phyloP scores from a whole-genome alignment of 1,140 invertebrate genomes.

The Hylaeus volcanicus region DNA sequence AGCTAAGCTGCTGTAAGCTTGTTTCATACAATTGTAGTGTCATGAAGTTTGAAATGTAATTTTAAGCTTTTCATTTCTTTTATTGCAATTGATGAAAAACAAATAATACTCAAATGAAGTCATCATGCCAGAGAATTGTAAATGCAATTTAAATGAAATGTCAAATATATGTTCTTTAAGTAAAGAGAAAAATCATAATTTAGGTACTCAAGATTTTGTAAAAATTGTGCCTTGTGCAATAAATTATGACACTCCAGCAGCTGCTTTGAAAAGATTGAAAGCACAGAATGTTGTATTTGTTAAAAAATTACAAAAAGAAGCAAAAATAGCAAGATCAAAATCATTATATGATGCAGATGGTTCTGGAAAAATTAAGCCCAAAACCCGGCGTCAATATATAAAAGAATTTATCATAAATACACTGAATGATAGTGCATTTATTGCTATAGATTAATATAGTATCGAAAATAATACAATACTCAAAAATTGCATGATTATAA shows the following conservation, averaged over 20 bases:
- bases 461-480: neutral
- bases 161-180: neutral
- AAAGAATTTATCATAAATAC: slow-evolving; percentile 47
- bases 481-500: neutral
- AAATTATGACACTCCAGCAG: neutral
- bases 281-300: slow-evolving; percentile 5
- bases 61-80: slow-evolving; percentile 5
- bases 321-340: slow-evolving; percentile 24
- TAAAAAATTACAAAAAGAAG: slow-evolving; percentile 22
- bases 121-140: neutral
- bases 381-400: slow-evolving; percentile 43
- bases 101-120: neutral
- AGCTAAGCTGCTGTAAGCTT: neutral
- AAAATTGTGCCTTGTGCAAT: slow-evolving; percentile 10
- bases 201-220: slow-evolving; percentile 11
- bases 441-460: slow-evolving; percentile 23
- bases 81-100: neutral
- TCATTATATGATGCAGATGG: slow-evolving; percentile 20
- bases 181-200: slow-evolving; percentile 14
- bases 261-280: neutral
- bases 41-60: slow-evolving; percentile 12
- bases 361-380: slow-evolving; percentile 22
- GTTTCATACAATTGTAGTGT: too few relatives aligned
- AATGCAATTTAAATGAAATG: slow-evolving; percentile 7
- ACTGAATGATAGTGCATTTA: slow-evolving; percentile 46